phyloP scores from a whole-genome alignment of 2,797 vertebrate genomes.

The Naso thynnoides region DNA sequence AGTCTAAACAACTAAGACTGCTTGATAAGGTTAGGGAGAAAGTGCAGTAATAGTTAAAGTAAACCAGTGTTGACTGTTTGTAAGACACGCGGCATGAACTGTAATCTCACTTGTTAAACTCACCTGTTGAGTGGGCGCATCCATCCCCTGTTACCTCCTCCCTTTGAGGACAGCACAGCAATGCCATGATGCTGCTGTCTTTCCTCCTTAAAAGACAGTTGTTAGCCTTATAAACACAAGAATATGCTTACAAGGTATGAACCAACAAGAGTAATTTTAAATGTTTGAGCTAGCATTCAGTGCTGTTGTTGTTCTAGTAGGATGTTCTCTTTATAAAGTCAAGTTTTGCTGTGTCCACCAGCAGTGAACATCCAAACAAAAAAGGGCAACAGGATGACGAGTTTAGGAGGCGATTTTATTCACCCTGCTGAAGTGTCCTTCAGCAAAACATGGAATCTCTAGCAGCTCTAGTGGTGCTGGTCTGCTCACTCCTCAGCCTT shows the following conservation, averaged over 20 bases:
- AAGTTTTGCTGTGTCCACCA: constrained; percentile 19
- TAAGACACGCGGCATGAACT: not conserved
- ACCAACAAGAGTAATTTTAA: not conserved
- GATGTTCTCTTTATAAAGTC: constrained; percentile 4
- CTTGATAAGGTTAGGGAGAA: not conserved
- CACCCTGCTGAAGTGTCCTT: constrained; percentile 55
- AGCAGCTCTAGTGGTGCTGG: constrained; percentile 44
- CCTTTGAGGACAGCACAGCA: not conserved
- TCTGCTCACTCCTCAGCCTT: constrained; percentile 46
- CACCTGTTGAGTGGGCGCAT: not conserved
- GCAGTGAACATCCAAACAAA: constrained; percentile 36
- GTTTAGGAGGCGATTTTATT: constrained; percentile 31
- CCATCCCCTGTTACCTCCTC: not conserved
- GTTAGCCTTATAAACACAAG: not conserved
- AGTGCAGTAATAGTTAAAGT: not conserved
- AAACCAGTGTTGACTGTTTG: not conserved
- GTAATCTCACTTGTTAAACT: not conserved
- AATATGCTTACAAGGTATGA: not conserved
- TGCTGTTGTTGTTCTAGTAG: not conserved
- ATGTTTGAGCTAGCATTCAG: not conserved
- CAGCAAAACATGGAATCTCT: constrained; percentile 45
- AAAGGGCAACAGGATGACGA: constrained; percentile 23
- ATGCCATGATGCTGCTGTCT: not conserved
- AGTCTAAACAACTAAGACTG: not conserved
- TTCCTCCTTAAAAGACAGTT: not conserved